Evolutionary conservation across 2,888 invertebrate species (phyloP), one percentile per base, ranked within the genome.

Genomic region (Campoletis raptor): DNA sequence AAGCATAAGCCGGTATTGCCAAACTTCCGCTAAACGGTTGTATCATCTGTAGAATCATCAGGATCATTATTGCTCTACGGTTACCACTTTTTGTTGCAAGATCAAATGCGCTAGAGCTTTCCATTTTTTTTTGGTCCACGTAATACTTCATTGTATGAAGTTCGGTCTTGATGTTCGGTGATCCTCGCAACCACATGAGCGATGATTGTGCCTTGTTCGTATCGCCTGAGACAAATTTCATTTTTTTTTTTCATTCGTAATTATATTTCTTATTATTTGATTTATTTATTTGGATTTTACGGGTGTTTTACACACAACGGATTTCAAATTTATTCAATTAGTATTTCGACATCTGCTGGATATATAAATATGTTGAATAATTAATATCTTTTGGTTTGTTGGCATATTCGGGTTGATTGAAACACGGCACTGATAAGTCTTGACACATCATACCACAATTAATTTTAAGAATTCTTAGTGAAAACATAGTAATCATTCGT

Each of bases 131-230:
- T 52, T 77, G 42, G 24, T 81, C 69, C 30, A 83, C 42, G 48
- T 70, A 74, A 1, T 10, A 54, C 76, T 69, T 45, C 18, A 86
- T 40, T 15, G 57, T n/a, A 4, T 48, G 21, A 10, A 86, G 30
- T 64, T 86, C 86, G 4, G 36, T 36, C 1, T 24, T 77, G 5
- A 86, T 81, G 66, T 77, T 64, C 0, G 24, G 15, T 6, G n/a
- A 67, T 42, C 61, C 21, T 48, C 83, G 52, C 67, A 83, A 52
- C 86, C 86, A 83, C 15, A 24, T 45, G 21, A 86, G 64, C 10
- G 86, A 64, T 5, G 18, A 24, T 10, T 42, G 72, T 5, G 85
- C 85, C 6, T 21, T 64, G n/a, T 42, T 81, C 36, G 18, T 42
- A 15, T 85, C 76, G 30, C 76, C 85, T 85, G 76, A 10, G 15